Percentiles rank a stretch among this genome's conserved stretches.
Evolutionary conservation across 2,888 invertebrate species (phyloP).

Genomic region (Leistus spinibarbis): DNA sequence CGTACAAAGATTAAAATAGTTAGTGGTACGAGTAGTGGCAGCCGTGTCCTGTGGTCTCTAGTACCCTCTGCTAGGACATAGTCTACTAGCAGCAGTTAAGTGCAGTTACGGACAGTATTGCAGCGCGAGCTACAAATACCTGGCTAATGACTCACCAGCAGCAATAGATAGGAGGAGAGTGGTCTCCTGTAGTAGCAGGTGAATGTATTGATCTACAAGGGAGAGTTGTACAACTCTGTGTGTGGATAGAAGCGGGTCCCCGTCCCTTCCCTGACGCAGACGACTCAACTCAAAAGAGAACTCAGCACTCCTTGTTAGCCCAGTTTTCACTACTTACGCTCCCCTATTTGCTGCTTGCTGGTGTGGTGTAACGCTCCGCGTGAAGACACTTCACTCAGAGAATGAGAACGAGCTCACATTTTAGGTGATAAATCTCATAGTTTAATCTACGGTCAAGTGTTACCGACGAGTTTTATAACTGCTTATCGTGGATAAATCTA

Average conservation of each 20-base stretch:
- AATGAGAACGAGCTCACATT: slow-evolving; percentile 33
- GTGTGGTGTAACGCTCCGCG: slow-evolving; percentile 1
- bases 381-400: slow-evolving; percentile 32
- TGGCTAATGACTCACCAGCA: slow-evolving; percentile 26
- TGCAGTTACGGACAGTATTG: not conserved
- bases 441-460: slow-evolving; percentile 39
- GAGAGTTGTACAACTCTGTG: not conserved
- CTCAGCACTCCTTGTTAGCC: not conserved
- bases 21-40: not conserved
- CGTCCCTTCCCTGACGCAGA: no score
- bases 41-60: not conserved
- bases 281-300: slow-evolving; percentile 16
- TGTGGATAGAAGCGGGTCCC: not conserved
- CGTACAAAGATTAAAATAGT: not conserved
- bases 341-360: not conserved
- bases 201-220: slow-evolving; percentile 25
- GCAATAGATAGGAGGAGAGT: slow-evolving; percentile 1
- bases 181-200: slow-evolving; percentile 12
- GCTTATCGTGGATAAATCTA: slow-evolving; percentile 37
- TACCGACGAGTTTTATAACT: slow-evolving; percentile 37
- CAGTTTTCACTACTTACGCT: not conserved
- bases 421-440: slow-evolving; percentile 32
- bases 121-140: slow-evolving; percentile 20
- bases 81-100: not conserved
- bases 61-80: not conserved